Evolutionary conservation across 1,140 invertebrate genomes (phyloP), one percentile per base, ranked within the genome.

Genomic region (Cotesia typhae): DNA sequence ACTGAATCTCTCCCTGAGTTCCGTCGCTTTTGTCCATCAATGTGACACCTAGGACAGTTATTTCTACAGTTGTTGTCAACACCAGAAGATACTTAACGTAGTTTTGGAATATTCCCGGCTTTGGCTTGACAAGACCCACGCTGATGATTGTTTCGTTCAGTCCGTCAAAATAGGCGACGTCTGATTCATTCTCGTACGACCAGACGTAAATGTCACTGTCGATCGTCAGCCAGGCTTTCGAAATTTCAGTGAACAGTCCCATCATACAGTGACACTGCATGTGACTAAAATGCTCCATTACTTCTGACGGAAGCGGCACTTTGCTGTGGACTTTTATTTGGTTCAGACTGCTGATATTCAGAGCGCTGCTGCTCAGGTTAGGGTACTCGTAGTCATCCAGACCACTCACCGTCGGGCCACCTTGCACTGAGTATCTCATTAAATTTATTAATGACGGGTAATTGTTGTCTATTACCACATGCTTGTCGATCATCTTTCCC

Each of bases 151-250:
- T 94, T 82, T 97, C 95, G 81, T 92, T 94, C 1, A 97, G 87
- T 0, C 95, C 95, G 90, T 98, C 96, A 87, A 94, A 98, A 86
- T 96, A 97, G 4, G 96, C 95, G 10, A 97, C 91, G 89, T 98
- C 96, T 74, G 91, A 90, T 37, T 86, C 85, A 75, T 85, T 85
- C 75, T 87, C 84, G 77, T 86, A 87, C 3, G 85, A 92, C 92
- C 93, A 89, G 1, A 99, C 90, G 89, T 98, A 99, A 77, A 99
- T 95, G 88, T 98, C 96, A 81, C 95, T 98, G 81, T 99, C 98
- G 80, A 99, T 96, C 35, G 96, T 96, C 17, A 99, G 85, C 97
- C 97, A 99, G 0, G 97, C 97, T 82, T 98, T 90, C 36, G 92
- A 93, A 76, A 99, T 98, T 83, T 98, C 96, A 70, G 96, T 94